Evolutionary conservation across 2,113 vertebrate species (phyloP).

Genomic region (Marmota flaviventris): DNA sequence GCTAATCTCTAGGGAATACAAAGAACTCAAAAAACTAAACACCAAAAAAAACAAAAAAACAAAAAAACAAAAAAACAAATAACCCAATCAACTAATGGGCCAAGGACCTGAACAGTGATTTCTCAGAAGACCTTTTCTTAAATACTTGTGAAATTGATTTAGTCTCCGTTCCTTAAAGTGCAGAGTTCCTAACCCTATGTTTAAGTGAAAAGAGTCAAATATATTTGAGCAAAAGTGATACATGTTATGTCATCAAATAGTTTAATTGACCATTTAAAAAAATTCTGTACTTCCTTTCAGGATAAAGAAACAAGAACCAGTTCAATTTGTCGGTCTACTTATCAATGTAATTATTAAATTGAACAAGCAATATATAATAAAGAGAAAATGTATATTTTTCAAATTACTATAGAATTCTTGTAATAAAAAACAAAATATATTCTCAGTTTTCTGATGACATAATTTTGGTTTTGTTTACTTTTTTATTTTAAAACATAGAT

Average conservation of each 20-base stretch:
- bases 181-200: background rate
- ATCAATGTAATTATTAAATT: background rate
- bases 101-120: too few relatives aligned
- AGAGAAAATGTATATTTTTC: background rate
- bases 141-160: background rate
- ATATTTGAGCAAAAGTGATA: background rate
- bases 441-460: too few relatives aligned
- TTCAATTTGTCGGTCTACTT: background rate
- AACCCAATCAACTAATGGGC: too few relatives aligned
- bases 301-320: background rate
- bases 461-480: too few relatives aligned
- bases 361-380: background rate
- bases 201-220: background rate
- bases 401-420: background rate
- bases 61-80: too few relatives aligned
- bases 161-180: background rate
- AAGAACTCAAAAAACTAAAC: too few relatives aligned
- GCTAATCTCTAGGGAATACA: too few relatives aligned
- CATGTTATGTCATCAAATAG: background rate
- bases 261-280: background rate
- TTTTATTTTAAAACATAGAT: too few relatives aligned
- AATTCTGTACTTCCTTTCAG: background rate
- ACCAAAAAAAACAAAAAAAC: too few relatives aligned
- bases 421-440: too few relatives aligned
- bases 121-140: background rate